phyloP scores from a whole-genome alignment of 2,888 invertebrate genomes.

The Mythimna albipuncta region DNA sequence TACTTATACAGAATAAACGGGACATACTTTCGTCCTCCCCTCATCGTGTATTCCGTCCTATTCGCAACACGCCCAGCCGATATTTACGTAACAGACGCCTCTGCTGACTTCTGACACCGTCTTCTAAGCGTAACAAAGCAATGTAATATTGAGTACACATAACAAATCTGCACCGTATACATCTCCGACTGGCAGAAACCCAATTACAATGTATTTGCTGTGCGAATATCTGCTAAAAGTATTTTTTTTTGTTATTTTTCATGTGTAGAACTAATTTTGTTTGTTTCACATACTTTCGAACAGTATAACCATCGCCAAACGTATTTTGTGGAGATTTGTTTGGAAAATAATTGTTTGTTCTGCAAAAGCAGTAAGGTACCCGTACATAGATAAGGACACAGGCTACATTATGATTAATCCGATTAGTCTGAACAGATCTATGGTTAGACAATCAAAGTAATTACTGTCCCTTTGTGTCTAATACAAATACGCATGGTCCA shows the following conservation, averaged over 20 bases:
- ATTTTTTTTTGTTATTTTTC: conserved; percentile 27
- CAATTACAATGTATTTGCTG: conserved; percentile 71
- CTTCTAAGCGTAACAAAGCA: conserved; percentile 77
- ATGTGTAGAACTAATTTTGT: conserved; percentile 11
- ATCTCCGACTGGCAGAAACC: conserved; percentile 70
- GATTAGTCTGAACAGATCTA: conserved; percentile 51
- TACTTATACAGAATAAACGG: conserved; percentile 81
- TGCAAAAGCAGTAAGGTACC: not conserved
- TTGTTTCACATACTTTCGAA: conserved; percentile 12
- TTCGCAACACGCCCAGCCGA: conserved; percentile 88
- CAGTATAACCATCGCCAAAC: not conserved
- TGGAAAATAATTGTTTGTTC: conserved; percentile 1
- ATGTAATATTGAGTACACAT: conserved; percentile 77
- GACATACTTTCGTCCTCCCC: conserved; percentile 80
- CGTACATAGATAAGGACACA: not conserved
- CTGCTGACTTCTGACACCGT: conserved; percentile 85
- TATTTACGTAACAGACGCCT: conserved; percentile 88
- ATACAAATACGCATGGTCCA: conserved; percentile 68
- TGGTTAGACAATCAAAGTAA: conserved; percentile 63
- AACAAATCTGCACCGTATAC: conserved; percentile 75
- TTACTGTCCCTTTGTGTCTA: conserved; percentile 66
- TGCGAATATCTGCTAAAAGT: conserved; percentile 50
- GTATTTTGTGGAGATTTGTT: not conserved
- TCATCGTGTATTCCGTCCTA: conserved; percentile 89
- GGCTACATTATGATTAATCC: conserved; percentile 33